A percentile compares a stretch with the other conserved stretches of the same genome.
phyloP scores from a whole-genome alignment of 2,888 invertebrate genomes.

The Apotomis turbidana region DNA sequence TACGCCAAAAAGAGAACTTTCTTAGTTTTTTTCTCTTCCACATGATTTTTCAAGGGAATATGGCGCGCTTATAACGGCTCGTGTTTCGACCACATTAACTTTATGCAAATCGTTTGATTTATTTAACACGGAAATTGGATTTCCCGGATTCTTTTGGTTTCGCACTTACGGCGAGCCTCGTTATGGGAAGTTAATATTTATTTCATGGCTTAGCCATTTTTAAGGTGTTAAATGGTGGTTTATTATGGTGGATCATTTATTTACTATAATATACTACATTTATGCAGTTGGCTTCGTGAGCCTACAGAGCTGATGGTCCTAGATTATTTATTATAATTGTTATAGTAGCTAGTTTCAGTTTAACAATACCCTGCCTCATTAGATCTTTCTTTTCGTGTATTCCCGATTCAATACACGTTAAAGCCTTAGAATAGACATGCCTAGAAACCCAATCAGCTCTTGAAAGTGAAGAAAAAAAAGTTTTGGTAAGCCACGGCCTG shows the following conservation, averaged over 20 bases:
- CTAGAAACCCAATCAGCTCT: too few relatives aligned
- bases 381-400: too few relatives aligned
- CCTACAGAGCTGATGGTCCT: too few relatives aligned
- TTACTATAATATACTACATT: not conserved
- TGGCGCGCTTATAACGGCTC: conserved; percentile 20
- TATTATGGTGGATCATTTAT: not conserved
- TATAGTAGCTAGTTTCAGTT: too few relatives aligned
- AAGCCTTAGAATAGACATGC: too few relatives aligned
- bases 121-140: conserved; percentile 37
- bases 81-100: conserved; percentile 32
- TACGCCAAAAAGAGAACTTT: too few relatives aligned
- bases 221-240: not conserved
- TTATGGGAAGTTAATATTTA: not conserved
- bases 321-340: too few relatives aligned
- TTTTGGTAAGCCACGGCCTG: too few relatives aligned
- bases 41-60: not conserved
- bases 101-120: conserved; percentile 40
- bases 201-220: conserved; percentile 1
- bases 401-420: too few relatives aligned
- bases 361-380: too few relatives aligned
- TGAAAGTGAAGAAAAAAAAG: too few relatives aligned
- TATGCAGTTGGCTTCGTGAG: too few relatives aligned
- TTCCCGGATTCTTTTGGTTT: conserved; percentile 26
- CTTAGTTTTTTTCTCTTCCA: not conserved
- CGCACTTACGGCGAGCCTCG: conserved; percentile 18